Evolutionary conservation across 2,113 vertebrate species (phyloP).

Genomic region (Elachura formosa): DNA sequence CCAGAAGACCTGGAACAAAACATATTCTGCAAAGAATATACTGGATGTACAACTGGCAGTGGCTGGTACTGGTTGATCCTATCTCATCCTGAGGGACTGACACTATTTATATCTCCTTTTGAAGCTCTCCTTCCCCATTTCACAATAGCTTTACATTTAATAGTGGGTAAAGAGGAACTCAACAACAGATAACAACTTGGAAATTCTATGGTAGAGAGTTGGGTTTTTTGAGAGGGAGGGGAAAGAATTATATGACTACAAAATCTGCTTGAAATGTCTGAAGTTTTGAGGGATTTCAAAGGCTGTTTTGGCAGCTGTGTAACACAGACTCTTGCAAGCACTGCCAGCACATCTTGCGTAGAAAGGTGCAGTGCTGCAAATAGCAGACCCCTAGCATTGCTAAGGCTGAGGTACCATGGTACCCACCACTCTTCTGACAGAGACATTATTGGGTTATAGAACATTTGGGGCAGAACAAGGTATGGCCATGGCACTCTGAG

Average conservation of each 20-base stretch:
- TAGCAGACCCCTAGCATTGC: neutral
- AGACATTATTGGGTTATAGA: neutral
- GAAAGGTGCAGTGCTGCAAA: neutral
- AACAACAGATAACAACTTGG: neutral
- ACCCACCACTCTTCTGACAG: neutral
- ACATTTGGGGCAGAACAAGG: neutral
- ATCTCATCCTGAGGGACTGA: neutral
- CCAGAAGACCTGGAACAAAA: neutral
- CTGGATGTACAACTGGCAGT: neutral
- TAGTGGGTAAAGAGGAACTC: neutral
- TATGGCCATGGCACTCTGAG: neutral
- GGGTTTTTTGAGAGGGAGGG: accelerated
- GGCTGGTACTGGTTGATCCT: neutral
- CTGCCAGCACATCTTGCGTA: neutral
- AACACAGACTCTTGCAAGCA: neutral
- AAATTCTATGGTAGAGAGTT: neutral
- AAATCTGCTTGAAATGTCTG: neutral
- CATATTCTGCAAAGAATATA: neutral
- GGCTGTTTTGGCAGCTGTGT: neutral
- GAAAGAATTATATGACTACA: neutral
- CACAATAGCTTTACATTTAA: neutral
- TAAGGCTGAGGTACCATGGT: neutral
- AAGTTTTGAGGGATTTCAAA: neutral
- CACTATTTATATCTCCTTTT: neutral
- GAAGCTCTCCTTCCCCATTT: neutral